Conservation (phyloP, 35 echinoderm and acorn worm genomes). For the Holothuria glaberrima region DNA sequence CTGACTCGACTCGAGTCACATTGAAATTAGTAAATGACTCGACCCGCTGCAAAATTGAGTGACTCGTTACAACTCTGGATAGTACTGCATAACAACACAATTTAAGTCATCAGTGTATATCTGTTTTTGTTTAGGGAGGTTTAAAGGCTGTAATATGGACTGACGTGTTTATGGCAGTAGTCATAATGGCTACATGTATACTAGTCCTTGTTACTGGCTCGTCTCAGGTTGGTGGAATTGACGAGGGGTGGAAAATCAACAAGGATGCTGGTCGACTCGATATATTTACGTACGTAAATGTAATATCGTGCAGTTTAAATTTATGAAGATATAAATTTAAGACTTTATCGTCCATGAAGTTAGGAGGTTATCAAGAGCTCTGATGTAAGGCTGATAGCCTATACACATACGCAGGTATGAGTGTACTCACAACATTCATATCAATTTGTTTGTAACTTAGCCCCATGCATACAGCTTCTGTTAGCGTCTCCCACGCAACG, state of each 20-base stretch:
- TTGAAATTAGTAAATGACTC: too few species aligned
- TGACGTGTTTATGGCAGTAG: slow-evolving; percentile 40
- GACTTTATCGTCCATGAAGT: neutral
- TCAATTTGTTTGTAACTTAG: too few species aligned
- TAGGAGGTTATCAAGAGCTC: neutral
- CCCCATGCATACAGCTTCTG: too few species aligned
- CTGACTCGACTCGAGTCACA: too few species aligned
- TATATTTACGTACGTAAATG: slow-evolving; percentile 17
- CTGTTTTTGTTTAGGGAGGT: slow-evolving; percentile 10
- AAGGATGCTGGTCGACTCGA: slow-evolving; percentile 38
- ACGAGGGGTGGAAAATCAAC: slow-evolving; percentile 11
- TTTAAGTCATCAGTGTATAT: neutral
- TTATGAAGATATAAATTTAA: neutral
- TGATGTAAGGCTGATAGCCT: too few species aligned
- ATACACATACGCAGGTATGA: too few species aligned
- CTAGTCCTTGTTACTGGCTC: slow-evolving; percentile 33
- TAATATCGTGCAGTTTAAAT: neutral
- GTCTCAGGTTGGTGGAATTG: slow-evolving; percentile 19
- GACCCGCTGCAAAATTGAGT: too few species aligned
- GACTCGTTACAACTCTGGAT: too few species aligned
- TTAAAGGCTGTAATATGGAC: slow-evolving; percentile 62
- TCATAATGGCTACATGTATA: slow-evolving; percentile 4
- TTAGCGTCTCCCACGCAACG: too few species aligned
- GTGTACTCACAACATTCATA: too few species aligned
- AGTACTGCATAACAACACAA: neutral